Percentiles rank a stretch among this genome's conserved stretches.
Conservation (phyloP, 2,113 vertebrate species). For the Lucifuga dentata region DNA sequence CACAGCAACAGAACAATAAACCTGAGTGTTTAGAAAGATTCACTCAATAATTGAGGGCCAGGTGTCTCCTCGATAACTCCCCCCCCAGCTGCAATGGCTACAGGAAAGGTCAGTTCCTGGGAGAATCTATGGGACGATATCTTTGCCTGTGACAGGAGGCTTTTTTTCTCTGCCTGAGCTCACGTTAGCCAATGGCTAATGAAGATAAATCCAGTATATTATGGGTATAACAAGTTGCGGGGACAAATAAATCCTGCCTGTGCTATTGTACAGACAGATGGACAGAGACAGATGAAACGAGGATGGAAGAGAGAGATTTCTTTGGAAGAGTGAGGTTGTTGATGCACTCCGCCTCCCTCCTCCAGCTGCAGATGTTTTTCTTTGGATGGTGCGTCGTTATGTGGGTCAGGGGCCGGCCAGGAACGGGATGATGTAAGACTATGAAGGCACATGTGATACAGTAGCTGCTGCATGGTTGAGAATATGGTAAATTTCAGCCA, state of each 20-base stretch:
- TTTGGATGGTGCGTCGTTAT: background rate
- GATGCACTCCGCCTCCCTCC: background rate
- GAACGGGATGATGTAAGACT: constrained; percentile 5
- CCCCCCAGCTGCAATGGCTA: constrained; percentile 27
- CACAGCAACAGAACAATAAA: constrained; percentile 18
- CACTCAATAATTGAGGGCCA: constrained; percentile 46
- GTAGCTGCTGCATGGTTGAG: background rate
- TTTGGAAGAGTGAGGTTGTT: background rate
- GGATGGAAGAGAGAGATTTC: background rate
- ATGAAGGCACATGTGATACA: background rate
- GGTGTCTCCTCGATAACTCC: constrained; percentile 47
- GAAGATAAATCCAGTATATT: constrained; percentile 71
- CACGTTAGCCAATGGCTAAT: constrained; percentile 66
- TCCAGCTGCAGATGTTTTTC: constrained; percentile 7
- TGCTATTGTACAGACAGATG: constrained; percentile 10
- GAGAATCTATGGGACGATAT: constrained; percentile 65
- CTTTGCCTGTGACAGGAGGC: constrained; percentile 50
- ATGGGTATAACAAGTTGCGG: constrained; percentile 56
- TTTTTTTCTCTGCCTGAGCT: constrained; percentile 56
- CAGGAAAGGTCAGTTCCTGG: constrained; percentile 72
- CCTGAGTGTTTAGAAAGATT: constrained; percentile 42
- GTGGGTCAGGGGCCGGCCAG: constrained; percentile 9
- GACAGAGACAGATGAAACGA: constrained; percentile 15
- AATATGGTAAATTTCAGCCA: background rate
- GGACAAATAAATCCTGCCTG: constrained; percentile 58